Evolutionary conservation across 2,113 vertebrate species (phyloP).

Genomic region (Passer montanus): DNA sequence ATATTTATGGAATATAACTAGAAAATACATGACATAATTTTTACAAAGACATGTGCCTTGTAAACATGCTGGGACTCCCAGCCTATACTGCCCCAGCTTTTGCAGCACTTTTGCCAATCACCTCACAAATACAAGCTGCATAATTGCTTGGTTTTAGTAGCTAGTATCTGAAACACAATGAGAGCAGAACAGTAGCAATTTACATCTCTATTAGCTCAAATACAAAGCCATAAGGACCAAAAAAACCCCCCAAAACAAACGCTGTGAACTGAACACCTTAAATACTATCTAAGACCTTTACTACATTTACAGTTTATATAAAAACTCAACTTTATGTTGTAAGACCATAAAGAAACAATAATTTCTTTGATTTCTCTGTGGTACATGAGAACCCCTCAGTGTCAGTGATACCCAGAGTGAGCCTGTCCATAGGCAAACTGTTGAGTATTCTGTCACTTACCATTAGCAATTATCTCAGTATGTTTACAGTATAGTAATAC

Average conservation of each 20-base stretch:
- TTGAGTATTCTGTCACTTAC: not conserved
- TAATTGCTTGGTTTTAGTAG: not conserved
- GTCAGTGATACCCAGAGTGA: not conserved
- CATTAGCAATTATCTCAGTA: not conserved
- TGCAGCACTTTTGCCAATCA: not conserved
- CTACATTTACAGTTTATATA: not conserved
- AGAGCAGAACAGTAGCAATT: not conserved
- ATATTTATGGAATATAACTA: not conserved
- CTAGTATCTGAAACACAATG: not conserved
- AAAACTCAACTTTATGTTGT: not conserved
- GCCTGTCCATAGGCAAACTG: not conserved
- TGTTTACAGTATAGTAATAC: not conserved
- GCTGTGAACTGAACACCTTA: not conserved
- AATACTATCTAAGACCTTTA: not conserved
- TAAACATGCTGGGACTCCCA: not conserved
- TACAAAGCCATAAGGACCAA: not conserved
- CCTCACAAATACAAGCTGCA: not conserved
- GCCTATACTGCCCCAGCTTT: not conserved
- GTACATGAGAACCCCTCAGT: not conserved
- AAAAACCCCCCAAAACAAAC: rapidly evolving
- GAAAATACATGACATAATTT: not conserved
- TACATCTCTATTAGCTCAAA: not conserved
- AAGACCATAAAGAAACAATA: not conserved
- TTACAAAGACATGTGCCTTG: not conserved
- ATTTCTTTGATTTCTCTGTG: not conserved